Evolutionary conservation across 2,888 invertebrate genomes (phyloP), one percentile per base, ranked within the genome.

Genomic region (Syritta pipiens): DNA sequence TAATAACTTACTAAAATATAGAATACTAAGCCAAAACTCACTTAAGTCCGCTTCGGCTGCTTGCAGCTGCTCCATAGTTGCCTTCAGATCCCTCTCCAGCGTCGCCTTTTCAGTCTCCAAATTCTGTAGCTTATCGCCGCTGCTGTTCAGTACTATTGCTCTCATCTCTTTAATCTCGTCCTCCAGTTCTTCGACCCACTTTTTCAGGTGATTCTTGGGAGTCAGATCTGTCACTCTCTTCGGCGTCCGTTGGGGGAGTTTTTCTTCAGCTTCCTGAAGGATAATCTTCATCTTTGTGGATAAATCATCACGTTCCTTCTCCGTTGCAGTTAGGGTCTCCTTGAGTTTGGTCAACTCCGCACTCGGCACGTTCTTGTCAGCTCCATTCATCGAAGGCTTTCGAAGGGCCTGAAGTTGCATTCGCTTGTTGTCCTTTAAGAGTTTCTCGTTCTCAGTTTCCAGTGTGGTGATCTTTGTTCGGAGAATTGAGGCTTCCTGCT

Each of bases 101-200:
- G 89, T 90, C 75, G 91, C 91, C 83, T 92, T 94, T 82, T 93
- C 94, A 71, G 92, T 91, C 83, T 92, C 92, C 20, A 93, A 86
- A 67, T 90, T 87, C 90, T 93, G 82, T 83, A 90, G 83, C 89
- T 90, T 84, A 84, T 88, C 81, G 79, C 83, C 82, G 83, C 86
- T 84, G 87, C 85, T 83, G 79, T 90, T 84, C 83, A 89, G 83
- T 85, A 91, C 83, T 67, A 87, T 85, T 4, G 85, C 86, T 53
- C 89, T 84, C 86, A 89, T 85, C 67, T 88, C 87, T 22, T 94
- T 93, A 82, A 96, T 94, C 91, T 97, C 97, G 85, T 92, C 94
- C 89, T 97, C 97, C 83, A 97, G 90, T 82, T 97, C 96, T 69
- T 94, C 94, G 1, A 97, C 93, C 93, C 96, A 95, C 84, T 92